Percentiles rank a stretch among this genome's conserved stretches.
Evolutionary conservation across 1,140 invertebrate species (phyloP).

Genomic region (Atta texana): DNA sequence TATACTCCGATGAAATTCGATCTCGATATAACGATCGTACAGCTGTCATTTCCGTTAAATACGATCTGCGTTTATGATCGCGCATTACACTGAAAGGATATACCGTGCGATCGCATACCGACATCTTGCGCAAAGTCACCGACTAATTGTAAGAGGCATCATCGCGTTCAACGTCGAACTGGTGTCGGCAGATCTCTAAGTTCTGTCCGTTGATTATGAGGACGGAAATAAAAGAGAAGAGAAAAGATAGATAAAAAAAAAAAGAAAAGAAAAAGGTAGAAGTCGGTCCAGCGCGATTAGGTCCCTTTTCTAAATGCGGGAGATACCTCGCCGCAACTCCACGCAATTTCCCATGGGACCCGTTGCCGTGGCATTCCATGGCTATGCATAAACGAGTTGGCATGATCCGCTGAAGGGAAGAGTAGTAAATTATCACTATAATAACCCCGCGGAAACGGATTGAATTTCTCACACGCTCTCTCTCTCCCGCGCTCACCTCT

Average conservation of each 20-base stretch:
- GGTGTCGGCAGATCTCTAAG: conserved; percentile 31
- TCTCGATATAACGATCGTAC: conserved; percentile 25
- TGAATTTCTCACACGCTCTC: conserved; percentile 81
- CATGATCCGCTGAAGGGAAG: conserved; percentile 68
- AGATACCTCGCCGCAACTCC: conserved; percentile 48
- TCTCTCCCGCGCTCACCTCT: conserved; percentile 38
- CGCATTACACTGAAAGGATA: conserved; percentile 7
- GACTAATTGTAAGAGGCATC: conserved; percentile 36
- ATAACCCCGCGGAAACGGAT: conserved; percentile 82
- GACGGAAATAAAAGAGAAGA: neutral
- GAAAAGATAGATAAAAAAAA: neutral
- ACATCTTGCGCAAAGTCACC: conserved; percentile 36
- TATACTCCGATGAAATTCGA: conserved; percentile 14
- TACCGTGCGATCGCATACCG: conserved; percentile 39
- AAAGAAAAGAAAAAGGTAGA: neutral
- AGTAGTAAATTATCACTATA: conserved; percentile 83
- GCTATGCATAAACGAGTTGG: conserved; percentile 77
- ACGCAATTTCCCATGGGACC: conserved; percentile 75
- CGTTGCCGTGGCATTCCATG: conserved; percentile 72
- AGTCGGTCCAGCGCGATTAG: conserved; percentile 50
- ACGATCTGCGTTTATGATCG: conserved; percentile 28
- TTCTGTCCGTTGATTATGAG: conserved; percentile 42
- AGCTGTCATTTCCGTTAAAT: neutral
- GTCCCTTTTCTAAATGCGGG: conserved; percentile 71
- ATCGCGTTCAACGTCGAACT: conserved; percentile 42